Conservation (phyloP, 2,888 invertebrate species). For the Netelia inedita region DNA sequence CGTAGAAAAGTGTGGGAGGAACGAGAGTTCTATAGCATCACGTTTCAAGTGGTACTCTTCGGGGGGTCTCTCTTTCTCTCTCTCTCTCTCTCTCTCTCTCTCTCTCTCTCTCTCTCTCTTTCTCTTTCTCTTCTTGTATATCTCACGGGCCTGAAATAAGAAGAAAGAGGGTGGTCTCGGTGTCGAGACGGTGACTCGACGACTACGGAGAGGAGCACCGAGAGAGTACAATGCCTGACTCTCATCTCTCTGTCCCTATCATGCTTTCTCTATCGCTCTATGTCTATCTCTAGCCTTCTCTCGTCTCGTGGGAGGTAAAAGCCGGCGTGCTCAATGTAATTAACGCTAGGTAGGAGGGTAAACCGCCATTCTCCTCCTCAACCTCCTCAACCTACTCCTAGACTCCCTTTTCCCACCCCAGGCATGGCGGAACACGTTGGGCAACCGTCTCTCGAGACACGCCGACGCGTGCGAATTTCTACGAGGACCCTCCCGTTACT, state of each 20-base stretch:
- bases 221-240: constrained; percentile 51
- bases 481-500: constrained; percentile 20
- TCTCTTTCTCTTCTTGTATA: constrained; percentile 31
- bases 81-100: no score
- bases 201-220: constrained; percentile 38
- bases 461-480: constrained; percentile 59
- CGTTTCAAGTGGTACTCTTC: constrained; percentile 33
- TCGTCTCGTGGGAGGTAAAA: constrained; percentile 5
- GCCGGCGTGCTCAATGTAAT: constrained; percentile 43
- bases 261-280: background rate
- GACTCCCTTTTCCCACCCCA: no score
- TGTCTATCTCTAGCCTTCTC: background rate
- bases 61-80: background rate
- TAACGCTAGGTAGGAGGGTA: constrained; percentile 37
- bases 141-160: constrained; percentile 43
- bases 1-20: background rate
- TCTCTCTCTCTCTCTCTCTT: background rate
- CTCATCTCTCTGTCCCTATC: background rate
- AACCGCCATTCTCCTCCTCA: background rate
- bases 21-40: background rate
- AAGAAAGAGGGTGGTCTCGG: constrained; percentile 16
- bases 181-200: constrained; percentile 17
- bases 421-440: background rate
- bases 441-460: constrained; percentile 50
- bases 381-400: no score